Evolutionary conservation across 2,888 invertebrate genomes (phyloP), one percentile per base, ranked within the genome.

Genomic region (Erpobdella octoculata): DNA sequence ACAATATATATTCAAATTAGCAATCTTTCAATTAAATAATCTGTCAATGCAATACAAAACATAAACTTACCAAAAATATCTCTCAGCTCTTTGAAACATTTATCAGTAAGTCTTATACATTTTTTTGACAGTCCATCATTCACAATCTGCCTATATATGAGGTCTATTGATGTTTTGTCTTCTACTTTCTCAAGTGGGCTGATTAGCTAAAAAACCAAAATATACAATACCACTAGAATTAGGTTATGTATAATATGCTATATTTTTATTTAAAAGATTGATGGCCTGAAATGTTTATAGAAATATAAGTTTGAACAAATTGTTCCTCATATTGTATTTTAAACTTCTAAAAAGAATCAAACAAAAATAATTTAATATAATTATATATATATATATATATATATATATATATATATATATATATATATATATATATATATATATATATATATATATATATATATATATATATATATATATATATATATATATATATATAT

Each of bases 101-200:
- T 31, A 18, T 35, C 33, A 6, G 62, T 62, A n/a, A 62, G 62
- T 9, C 62, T n/a, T n/a, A 62, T 18, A 18, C 62, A 62, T n/a
- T 12, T 62, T 9, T n/a, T 33, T 28, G 62, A 62, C 6, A 33
- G 62, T 28, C 28, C 31, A 9, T 62, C 62, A 5, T 33, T 31
- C 8, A 35, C 62, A 1, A 62, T 12, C 62, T 62, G 62, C 33
- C 62, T 62, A 35, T 62, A 62, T 28, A 62, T 62, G 62, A 62
- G 62, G 15, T 62, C 62, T 33, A 62, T 62, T 18, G 18, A 1
- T 35, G 31, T 31, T n/a, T 33, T 35, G 35, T 62, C 62, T 33
- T 31, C 31, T 18, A 62, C 28, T 35, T 33, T 62, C 25, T 62
- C 62, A 33, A n/a, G 33, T 6, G 62, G 62, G 33, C 31, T 31